These are phyloP conservation scores for Listrodromus nycthemerus DNA, from an alignment of 2,888 invertebrate genomes.

Conservation along the genomic window DNA sequence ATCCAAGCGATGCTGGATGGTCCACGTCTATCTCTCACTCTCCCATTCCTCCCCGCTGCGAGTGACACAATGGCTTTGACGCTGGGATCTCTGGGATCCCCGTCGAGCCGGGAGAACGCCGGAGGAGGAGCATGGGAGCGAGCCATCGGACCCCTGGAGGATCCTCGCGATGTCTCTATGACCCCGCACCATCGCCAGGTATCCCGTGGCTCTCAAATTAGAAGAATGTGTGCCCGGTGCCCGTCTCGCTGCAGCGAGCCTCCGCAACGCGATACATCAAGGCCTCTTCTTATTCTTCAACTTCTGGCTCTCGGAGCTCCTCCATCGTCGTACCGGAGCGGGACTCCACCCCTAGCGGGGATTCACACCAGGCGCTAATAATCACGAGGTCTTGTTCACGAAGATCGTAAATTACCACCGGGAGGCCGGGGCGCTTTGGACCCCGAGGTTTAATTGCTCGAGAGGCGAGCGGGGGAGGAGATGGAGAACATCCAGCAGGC, in stretches of 20 bases:
- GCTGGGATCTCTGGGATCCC: constrained; percentile 64
- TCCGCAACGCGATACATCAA: not conserved
- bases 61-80: constrained; percentile 72
- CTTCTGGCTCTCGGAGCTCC: constrained; percentile 30
- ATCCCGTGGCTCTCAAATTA: constrained; percentile 73
- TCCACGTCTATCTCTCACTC: constrained; percentile 53
- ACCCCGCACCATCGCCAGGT: constrained; percentile 55
- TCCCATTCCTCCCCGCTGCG: constrained; percentile 68
- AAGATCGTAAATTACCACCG: constrained; percentile 70
- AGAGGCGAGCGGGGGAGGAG: constrained; percentile 40
- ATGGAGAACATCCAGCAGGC: constrained; percentile 55
- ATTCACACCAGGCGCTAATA: constrained; percentile 72
- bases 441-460: constrained; percentile 68
- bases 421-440: constrained; percentile 63
- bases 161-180: constrained; percentile 73
- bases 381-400: constrained; percentile 72
- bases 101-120: constrained; percentile 47
- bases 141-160: constrained; percentile 68
- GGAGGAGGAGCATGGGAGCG: constrained; percentile 19
- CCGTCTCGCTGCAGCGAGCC: constrained; percentile 19
- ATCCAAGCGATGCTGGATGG: constrained; percentile 23
- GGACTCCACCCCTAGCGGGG: constrained; percentile 53
- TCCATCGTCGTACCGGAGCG: not conserved
- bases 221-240: constrained; percentile 61
- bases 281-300: constrained; percentile 35